Evolutionary conservation across 2,113 vertebrate genomes (phyloP), one percentile per base, ranked within the genome.

Genomic region (Xenotilapia flavipinnis): DNA sequence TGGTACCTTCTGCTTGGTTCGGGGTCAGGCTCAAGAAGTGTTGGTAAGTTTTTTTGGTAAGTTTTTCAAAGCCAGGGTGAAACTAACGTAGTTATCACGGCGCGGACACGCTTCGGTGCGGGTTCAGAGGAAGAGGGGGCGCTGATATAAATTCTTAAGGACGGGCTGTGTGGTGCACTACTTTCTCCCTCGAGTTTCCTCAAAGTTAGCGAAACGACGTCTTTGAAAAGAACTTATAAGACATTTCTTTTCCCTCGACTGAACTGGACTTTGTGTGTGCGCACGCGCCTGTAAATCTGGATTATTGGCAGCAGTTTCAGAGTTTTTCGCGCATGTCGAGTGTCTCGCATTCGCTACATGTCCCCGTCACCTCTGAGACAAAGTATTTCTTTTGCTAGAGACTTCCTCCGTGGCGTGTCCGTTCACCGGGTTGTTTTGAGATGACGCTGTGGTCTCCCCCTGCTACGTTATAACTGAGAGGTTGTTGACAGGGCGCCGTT

Each of bases 1-100:
- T 96, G 97, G 95, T 97, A 96, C 94, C 95, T 97, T 83, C 91
- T 97, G 90, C 95, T 98, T 81, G 96, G 97, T 93, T 97, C 96
- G 92, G 95, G 96, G 80, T 95, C 95, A 82, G 95, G 96, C 95
- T 96, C 94, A 38, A 94, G 91, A 91, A 96, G 94, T 68, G 96
- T 96, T 80, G 97, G 97, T 98, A 90, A 97, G 97, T 96, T 51
- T 79, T 68, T 68, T 9, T 79, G 97, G 97, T 97, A 90, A 97
- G 97, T 96, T 51, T 79, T 68, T 9, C 4, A 82, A 82, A 79
- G 79, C 15, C 85, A 42, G 62, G 31, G 58, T 31, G 38, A 79
- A 91, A 93, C 62, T 79, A 89, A 33, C 53, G 68, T 19, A 68
- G 90, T 87, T 87, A 86, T 87, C 49, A 79, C 82, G 85, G 42